A percentile compares a stretch with the other conserved stretches of the same genome.
Conservation (phyloP, 2,797 vertebrate genomes). For the Remorina albescens region DNA sequence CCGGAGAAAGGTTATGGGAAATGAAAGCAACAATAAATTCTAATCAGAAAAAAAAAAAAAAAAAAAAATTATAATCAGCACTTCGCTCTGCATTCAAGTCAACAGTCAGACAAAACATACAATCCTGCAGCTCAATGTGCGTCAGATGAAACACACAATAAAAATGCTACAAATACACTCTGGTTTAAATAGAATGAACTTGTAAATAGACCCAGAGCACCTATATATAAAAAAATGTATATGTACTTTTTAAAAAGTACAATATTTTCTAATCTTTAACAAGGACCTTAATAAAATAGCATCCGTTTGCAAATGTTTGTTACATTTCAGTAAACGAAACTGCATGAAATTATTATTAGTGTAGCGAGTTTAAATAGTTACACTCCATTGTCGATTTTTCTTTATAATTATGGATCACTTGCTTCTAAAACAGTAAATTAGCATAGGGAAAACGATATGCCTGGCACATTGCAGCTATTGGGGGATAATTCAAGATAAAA, state of each 20-base stretch:
- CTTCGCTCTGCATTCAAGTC: background rate
- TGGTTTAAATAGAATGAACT: background rate
- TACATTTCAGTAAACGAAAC: background rate
- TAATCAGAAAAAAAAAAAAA: slow-evolving; percentile 17
- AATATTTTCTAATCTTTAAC: background rate
- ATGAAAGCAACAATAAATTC: slow-evolving; percentile 48
- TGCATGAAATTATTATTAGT: background rate
- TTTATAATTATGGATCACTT: too few species aligned
- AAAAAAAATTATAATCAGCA: slow-evolving; percentile 12
- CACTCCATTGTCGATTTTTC: background rate
- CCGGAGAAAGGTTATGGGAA: slow-evolving; percentile 33
- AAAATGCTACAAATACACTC: background rate
- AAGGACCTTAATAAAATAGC: background rate
- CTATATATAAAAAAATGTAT: too few species aligned
- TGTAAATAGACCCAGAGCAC: too few species aligned
- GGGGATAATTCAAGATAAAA: slow-evolving; percentile 8
- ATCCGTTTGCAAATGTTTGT: background rate
- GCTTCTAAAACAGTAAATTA: slow-evolving; percentile 2
- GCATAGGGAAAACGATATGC: background rate
- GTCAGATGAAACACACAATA: background rate
- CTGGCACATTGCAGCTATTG: background rate
- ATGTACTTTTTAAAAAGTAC: background rate
- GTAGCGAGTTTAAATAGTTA: background rate
- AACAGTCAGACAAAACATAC: slow-evolving; percentile 8
- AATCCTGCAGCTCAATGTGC: too few species aligned